phyloP scores from a whole-genome alignment of 2,888 invertebrate genomes.

The Drosophila merina region DNA sequence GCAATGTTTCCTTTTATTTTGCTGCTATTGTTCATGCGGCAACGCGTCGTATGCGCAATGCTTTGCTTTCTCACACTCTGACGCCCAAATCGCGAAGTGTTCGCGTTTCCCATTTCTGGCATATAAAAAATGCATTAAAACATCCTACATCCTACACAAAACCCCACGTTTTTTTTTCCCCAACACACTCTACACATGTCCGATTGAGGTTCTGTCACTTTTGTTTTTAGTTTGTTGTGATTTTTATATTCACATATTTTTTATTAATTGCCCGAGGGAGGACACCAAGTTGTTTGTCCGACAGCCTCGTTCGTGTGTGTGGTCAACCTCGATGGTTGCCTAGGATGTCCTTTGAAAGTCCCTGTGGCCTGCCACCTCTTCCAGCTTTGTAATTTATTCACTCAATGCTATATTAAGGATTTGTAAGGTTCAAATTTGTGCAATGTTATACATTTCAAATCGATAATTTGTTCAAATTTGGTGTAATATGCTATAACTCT shows the following conservation, averaged over 20 bases:
- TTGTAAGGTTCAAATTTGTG: neutral
- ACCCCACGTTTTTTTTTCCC: neutral
- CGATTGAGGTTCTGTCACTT: slow-evolving; percentile 10
- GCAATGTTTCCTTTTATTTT: slow-evolving; percentile 44
- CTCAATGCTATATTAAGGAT: neutral
- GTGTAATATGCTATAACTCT: too few relatives aligned
- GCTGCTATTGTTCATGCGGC: slow-evolving; percentile 61
- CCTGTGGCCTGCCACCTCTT: slow-evolving; percentile 23
- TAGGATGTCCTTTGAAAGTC: slow-evolving; percentile 10
- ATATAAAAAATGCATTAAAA: slow-evolving; percentile 41
- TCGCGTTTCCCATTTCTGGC: slow-evolving; percentile 15
- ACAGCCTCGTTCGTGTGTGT: slow-evolving; percentile 14
- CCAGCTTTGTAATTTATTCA: slow-evolving; percentile 23
- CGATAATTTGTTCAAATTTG: neutral
- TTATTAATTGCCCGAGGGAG: slow-evolving; percentile 20
- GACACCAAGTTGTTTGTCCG: slow-evolving; percentile 7
- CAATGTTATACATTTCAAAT: neutral
- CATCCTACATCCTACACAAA: neutral
- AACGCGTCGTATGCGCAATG: slow-evolving; percentile 67
- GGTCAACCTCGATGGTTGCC: slow-evolving; percentile 18
- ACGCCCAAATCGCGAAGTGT: slow-evolving; percentile 22
- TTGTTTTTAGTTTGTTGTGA: neutral
- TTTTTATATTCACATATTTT: slow-evolving; percentile 10
- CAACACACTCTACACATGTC: slow-evolving; percentile 22
- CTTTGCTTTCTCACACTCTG: slow-evolving; percentile 33